Evolutionary conservation across 2,113 vertebrate genomes (phyloP), one percentile per base, ranked within the genome.

Genomic region (Rousettus leschenaultii): DNA sequence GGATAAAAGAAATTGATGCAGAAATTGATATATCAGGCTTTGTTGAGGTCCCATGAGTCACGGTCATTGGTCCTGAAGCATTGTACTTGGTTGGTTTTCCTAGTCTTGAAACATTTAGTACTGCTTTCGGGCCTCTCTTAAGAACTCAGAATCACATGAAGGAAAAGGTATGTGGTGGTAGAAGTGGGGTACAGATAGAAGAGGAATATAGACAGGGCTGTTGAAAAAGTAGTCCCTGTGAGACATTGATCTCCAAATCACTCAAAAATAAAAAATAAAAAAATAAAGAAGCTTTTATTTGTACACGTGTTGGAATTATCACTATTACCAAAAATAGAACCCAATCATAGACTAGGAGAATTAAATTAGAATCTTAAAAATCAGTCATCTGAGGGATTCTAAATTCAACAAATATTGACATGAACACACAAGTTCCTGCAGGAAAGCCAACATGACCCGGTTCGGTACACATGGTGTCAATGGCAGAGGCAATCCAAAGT

Each of bases 281-380:
- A 57, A 43, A 86, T 85, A 89, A 22, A 86, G 45, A 92, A 9
- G 13, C 19, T 71, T 65, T 91, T 75, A 40, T 82, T 83, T 75
- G 84, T 35, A 77, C 9, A 12, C 73, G 38, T 35, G 68, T 96
- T 88, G 82, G 8, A 75, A 74, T 77, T n/a, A 77, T 18, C 66
- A 24, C 33, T 91, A 38, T 57, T 94, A 48, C 40, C 45, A 21
- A 85, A 90, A 87, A 51, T 10, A 63, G 15, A 90, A 95, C 12
- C 53, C 40, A 90, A 38, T 38, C 66, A 45, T 53, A 73, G 51
- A 87, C 53, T 22, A 21, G 87, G 35, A 86, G 24, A 89, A 66
- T 22, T 86, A 13, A 51, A 89, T 92, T 89, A 6, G 21, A 82
- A 96, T 71, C 96, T 96, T 53, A 57, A 35, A 94, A 66, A 75